Base-by-base conservation (phyloP, 1,140 invertebrate species). In the Sitophilus oryzae region DNA sequence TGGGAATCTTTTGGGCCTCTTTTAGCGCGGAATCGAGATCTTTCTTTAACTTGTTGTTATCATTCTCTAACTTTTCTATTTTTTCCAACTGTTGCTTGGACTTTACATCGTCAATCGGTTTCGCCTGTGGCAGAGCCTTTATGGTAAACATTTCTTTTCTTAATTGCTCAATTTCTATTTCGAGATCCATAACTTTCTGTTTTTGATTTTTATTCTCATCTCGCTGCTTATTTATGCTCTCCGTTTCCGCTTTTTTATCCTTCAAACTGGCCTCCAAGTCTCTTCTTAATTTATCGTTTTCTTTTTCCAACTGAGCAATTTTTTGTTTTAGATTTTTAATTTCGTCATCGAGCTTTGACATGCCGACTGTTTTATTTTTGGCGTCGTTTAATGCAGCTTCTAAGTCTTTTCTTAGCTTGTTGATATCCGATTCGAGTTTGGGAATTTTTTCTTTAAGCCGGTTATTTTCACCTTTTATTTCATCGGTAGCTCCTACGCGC, bases 21-120 rank as follows among this genome's bases (percentile, higher is more conserved):
- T 60, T 50, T 8, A 52, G 41, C 14, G 45, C 54, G 11, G 30
- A 35, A 8, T 58, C 55, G 11, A 58, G 52, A 14, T 62, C 58
- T 42, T 57, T 52, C 40, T 57, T 60, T n/a, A 58, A 11, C 21
- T 54, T 50, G 11, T n/a, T 14, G 47, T 59, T 61, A 16, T 55
- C 36, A 6, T 8, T 47, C 49, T 58, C 47, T 15, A 46, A 19
- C 10, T 47, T 20, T 25, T 35, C 52, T 16, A 52, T 9, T 43
- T 48, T 53, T n/a, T n/a, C n/a, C n/a, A n/a, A n/a, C n/a, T n/a
- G n/a, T 35, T 61, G 38, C 16, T 42, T 37, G 11, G 41, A 25
- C 1, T 53, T 42, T 10, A 20, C 15, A 11, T 19, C 35, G 2
- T 45, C 48, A 14, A 21, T 10, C 0, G 19, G 4, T 36, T 45